A percentile compares a stretch with the other conserved stretches of the same genome.
phyloP scores from a whole-genome alignment of 2,797 vertebrate species.

The Myripristis jacobus region DNA sequence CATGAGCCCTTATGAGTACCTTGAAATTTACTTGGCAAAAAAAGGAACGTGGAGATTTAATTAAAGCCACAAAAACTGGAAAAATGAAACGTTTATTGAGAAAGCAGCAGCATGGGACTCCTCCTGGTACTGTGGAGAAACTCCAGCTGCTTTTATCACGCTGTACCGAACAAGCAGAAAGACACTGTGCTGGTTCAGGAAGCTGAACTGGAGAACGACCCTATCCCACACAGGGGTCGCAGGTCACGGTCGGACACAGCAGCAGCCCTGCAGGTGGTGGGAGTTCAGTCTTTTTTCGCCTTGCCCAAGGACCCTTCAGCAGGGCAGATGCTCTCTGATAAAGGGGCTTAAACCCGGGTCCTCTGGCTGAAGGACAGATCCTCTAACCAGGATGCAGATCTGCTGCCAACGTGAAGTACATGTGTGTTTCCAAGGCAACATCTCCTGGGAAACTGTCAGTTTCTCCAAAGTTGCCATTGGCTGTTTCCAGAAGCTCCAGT shows the following conservation, averaged over 20 bases:
- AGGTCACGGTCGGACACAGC: no score
- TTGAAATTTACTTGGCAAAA: no score
- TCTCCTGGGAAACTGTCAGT: background rate
- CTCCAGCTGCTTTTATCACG: background rate
- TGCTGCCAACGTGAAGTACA: background rate
- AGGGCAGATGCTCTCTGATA: constrained; percentile 9
- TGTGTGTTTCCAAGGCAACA: constrained; percentile 24
- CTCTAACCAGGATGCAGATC: background rate
- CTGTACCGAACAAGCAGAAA: no score
- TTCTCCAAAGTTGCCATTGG: background rate
- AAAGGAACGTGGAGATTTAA: no score
- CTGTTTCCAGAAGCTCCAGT: background rate
- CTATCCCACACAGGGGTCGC: no score
- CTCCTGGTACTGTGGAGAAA: background rate
- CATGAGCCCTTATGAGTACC: no score
- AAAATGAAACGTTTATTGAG: background rate
- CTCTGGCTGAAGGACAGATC: constrained; percentile 35
- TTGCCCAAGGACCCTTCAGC: constrained; percentile 40
- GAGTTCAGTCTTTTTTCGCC: constrained; percentile 28
- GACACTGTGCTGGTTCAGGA: no score
- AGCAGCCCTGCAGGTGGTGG: background rate
- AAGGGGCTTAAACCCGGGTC: background rate
- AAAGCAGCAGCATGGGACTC: background rate
- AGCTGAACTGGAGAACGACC: no score
- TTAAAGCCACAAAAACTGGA: background rate